Evolutionary conservation across 2,888 invertebrate genomes (phyloP).

Genomic region (Octodonta nipae): DNA sequence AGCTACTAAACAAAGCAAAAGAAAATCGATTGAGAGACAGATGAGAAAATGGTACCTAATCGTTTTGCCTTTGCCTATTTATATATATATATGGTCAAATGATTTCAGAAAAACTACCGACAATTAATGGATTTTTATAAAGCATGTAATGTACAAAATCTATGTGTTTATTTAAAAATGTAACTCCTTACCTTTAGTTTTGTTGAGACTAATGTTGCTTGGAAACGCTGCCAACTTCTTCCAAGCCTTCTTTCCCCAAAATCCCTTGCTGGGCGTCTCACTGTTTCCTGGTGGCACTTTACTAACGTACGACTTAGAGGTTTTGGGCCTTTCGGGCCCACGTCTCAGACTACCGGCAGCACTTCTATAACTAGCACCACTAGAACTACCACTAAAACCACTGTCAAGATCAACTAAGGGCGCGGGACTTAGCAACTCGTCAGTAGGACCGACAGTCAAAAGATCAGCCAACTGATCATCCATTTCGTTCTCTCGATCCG

Average conservation of each 20-base stretch:
- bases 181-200: slow-evolving; percentile 52
- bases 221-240: slow-evolving; percentile 63
- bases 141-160: too few relatives aligned
- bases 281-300: not conserved
- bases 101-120: too few relatives aligned
- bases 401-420: slow-evolving; percentile 55
- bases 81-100: too few relatives aligned
- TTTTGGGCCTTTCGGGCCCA: slow-evolving; percentile 30
- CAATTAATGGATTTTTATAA: too few relatives aligned
- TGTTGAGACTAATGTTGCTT: slow-evolving; percentile 56
- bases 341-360: slow-evolving; percentile 50
- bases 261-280: slow-evolving; percentile 35
- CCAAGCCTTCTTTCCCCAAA: slow-evolving; percentile 68
- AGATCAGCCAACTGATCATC: slow-evolving; percentile 52
- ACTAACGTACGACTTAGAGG: not conserved
- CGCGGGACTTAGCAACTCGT: slow-evolving; percentile 57
- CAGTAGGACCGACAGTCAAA: slow-evolving; percentile 52
- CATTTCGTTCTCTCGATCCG: slow-evolving; percentile 47
- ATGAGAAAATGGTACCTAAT: too few relatives aligned
- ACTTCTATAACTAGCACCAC: slow-evolving; percentile 58
- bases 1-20: too few relatives aligned
- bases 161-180: too few relatives aligned
- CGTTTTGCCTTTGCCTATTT: too few relatives aligned
- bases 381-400: slow-evolving; percentile 72
- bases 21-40: too few relatives aligned